These are phyloP conservation scores for Lacanobia wlatinum DNA, from an alignment of 2,888 invertebrate species.

Conservation along the genomic window DNA sequence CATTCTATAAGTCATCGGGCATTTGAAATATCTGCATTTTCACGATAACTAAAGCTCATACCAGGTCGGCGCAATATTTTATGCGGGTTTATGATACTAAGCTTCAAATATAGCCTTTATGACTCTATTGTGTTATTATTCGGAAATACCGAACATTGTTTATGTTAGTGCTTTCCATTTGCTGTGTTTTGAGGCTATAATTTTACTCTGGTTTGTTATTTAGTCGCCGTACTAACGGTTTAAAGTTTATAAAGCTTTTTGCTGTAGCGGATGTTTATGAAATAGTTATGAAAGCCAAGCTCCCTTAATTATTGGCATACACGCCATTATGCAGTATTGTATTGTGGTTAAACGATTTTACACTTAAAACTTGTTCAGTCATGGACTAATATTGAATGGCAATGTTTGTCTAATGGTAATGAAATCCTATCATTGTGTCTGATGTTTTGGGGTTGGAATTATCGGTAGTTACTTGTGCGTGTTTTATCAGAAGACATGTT, in stretches of 20 bases:
- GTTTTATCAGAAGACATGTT: conserved; percentile 8
- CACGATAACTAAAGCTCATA: neutral
- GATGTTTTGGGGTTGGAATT: conserved; percentile 18
- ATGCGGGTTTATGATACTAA: conserved; percentile 8
- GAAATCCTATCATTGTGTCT: conserved; percentile 19
- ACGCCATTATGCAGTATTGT: conserved; percentile 61
- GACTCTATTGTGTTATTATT: conserved; percentile 25
- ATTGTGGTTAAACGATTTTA: conserved; percentile 28
- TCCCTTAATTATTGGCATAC: conserved; percentile 53
- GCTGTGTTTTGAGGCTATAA: conserved; percentile 15
- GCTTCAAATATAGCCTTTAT: conserved; percentile 28
- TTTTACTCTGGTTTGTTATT: conserved; percentile 34
- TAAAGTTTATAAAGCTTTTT: conserved; percentile 56
- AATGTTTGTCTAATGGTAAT: neutral
- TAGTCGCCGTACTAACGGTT: conserved; percentile 2
- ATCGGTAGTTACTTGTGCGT: conserved; percentile 5
- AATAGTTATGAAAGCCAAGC: conserved; percentile 56
- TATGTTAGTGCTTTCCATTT: conserved; percentile 25
- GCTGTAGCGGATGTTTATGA: conserved; percentile 53
- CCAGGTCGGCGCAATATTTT: conserved; percentile 1
- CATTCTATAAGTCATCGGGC: conserved; percentile 13
- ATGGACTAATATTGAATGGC: conserved; percentile 24
- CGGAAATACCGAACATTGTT: conserved; percentile 17
- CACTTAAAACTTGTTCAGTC: neutral
- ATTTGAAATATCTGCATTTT: conserved; percentile 20